phyloP scores from a whole-genome alignment of 1,140 invertebrate species.

The Saccostrea glomerata region DNA sequence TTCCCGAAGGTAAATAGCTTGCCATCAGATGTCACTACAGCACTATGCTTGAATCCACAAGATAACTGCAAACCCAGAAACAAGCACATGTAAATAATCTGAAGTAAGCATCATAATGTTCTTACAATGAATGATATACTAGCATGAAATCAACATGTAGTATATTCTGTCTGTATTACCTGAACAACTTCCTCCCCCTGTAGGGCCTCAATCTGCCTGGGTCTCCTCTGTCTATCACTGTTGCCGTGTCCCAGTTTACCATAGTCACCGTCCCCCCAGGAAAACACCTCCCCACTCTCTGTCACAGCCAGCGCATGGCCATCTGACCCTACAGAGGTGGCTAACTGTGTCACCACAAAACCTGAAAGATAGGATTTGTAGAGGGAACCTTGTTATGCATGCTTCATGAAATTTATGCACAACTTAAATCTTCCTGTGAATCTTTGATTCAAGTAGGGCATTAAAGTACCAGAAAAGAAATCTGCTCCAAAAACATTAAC shows the following conservation, averaged over 20 bases:
- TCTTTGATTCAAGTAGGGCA: too few relatives aligned
- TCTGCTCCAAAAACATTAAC: too few relatives aligned
- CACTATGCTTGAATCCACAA: conserved; percentile 86
- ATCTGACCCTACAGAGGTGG: conserved; percentile 84
- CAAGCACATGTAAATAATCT: not conserved
- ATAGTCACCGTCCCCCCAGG: conserved; percentile 83
- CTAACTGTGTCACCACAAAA: conserved; percentile 84
- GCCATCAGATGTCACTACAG: conserved; percentile 84
- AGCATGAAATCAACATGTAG: not conserved
- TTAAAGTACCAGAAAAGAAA: too few relatives aligned
- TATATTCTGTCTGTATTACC: conserved; percentile 66
- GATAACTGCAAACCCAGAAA: conserved; percentile 79
- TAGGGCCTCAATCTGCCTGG: conserved; percentile 85
- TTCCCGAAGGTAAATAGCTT: conserved; percentile 86
- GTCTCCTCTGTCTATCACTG: conserved; percentile 84
- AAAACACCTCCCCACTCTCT: conserved; percentile 84
- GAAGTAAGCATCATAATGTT: too few relatives aligned
- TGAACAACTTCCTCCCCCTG: conserved; percentile 84
- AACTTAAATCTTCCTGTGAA: too few relatives aligned
- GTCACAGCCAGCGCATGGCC: conserved; percentile 83
- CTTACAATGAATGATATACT: not conserved
- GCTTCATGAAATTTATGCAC: too few relatives aligned
- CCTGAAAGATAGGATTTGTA: conserved; percentile 75
- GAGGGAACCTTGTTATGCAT: too few relatives aligned
- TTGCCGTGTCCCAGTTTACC: conserved; percentile 86